Evolutionary conservation across 2,113 vertebrate genomes (phyloP), one percentile per base, ranked within the genome.

Genomic region (Cranoglanis bouderius): DNA sequence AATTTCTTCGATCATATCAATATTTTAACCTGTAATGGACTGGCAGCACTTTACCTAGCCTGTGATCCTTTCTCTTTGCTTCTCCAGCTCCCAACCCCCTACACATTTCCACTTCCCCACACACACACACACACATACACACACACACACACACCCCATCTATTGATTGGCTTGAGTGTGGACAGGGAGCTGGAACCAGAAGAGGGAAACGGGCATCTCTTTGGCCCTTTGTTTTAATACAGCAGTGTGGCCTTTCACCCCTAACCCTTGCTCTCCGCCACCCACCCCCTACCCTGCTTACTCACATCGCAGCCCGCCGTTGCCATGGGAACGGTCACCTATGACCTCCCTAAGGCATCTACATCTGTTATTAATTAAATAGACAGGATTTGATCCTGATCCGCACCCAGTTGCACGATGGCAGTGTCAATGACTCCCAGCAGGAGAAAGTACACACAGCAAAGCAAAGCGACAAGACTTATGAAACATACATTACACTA

Each of bases 311-410:
- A 93, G 89, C 92, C 89, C 1, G 89, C 90, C 89, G 94, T 93
- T 95, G 91, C 94, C 53, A 93, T 93, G 93, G 94, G 93, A 90
- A 92, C 91, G 88, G 90, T 90, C 92, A 96, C 95, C 95, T 93
- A 93, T 94, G 95, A 95, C 95, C 95, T 92, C 90, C 90, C n/a
- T 89, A 85, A 63, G 93, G 92, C 90, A 91, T 92, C 94, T 95
- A 94, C 96, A 96, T 95, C 96, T 96, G 96, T 93, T 94, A 89
- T 94, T 94, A 94, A 93, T 95, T 95, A 95, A 91, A 94, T 0
- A 14, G 61, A 94, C 92, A 93, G 94, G 92, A 95, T 89, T 82
- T 26, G 43, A 92, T 93, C 87, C 85, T 46, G 88, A 90, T 78
- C 89, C 84, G 85, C 87, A 92, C 57, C 53, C 65, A 19, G 43